Conservation (phyloP, 1,140 invertebrate species). For the Eumaeus atala region DNA sequence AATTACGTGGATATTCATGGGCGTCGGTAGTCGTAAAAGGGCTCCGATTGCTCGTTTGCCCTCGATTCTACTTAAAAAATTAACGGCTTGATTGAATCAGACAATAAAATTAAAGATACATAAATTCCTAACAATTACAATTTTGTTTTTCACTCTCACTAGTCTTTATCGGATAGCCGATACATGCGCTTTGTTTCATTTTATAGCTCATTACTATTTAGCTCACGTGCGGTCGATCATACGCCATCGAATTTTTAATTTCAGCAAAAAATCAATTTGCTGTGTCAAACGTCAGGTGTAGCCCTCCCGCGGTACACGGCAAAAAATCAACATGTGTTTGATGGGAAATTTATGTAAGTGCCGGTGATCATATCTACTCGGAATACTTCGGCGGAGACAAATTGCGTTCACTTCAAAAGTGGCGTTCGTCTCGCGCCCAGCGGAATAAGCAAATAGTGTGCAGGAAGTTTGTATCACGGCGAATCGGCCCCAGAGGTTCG, state of each 20-base stretch:
- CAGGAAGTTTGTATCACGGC: conserved; percentile 25
- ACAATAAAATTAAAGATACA: background rate
- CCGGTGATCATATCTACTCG: conserved; percentile 63
- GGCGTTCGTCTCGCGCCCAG: conserved; percentile 39
- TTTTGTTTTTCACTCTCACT: background rate
- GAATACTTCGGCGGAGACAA: conserved; percentile 60
- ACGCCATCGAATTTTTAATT: conserved; percentile 60
- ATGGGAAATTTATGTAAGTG: conserved; percentile 56
- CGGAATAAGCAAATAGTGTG: conserved; percentile 53
- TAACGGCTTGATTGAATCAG: background rate
- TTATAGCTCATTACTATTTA: conserved; percentile 29
- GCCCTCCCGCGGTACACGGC: conserved; percentile 40
- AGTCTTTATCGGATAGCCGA: background rate
- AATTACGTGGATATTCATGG: too few relatives aligned
- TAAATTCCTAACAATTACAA: background rate
- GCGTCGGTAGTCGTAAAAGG: too few relatives aligned
- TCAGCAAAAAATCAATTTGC: conserved; percentile 42
- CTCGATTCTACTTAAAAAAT: too few relatives aligned
- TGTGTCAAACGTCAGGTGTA: conserved; percentile 63
- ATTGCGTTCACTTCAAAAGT: conserved; percentile 65
- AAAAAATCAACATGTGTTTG: conserved; percentile 60
- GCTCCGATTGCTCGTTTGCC: too few relatives aligned
- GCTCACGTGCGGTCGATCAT: conserved; percentile 44
- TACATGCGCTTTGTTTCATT: conserved; percentile 15
- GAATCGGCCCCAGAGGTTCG: conserved; percentile 38